Conservation (phyloP, 2,888 invertebrate genomes). For the Dryomyza anilis region DNA sequence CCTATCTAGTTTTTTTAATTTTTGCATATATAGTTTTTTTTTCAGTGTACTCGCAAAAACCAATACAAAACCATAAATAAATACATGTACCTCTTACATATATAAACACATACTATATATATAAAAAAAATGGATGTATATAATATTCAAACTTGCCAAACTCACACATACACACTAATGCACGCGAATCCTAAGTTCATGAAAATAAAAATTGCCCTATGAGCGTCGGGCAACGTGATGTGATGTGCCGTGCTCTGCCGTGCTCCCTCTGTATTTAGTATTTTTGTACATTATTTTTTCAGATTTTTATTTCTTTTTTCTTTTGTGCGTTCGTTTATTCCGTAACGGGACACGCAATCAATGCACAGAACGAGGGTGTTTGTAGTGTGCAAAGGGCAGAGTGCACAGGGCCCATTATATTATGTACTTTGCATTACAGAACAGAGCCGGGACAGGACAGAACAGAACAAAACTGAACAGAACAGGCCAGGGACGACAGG, state of each 20-base stretch:
- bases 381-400: slow-evolving; percentile 6
- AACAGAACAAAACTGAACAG: no score
- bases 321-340: slow-evolving; percentile 39
- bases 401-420: slow-evolving; percentile 19
- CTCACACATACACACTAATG: not conserved
- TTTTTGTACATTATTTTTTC: not conserved
- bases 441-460: no score
- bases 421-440: no score
- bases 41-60: slow-evolving; percentile 39
- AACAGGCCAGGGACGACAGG: not conserved
- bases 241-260: slow-evolving; percentile 2
- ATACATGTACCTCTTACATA: slow-evolving; percentile 34
- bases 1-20: no score
- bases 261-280: not conserved
- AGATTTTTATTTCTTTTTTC: not conserved
- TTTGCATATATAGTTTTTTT: slow-evolving; percentile 14
- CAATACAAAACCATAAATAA: slow-evolving; percentile 51
- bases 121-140: not conserved
- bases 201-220: slow-evolving; percentile 50
- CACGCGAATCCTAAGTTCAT: slow-evolving; percentile 39
- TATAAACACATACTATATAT: no score
- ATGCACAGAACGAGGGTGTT: slow-evolving; percentile 35
- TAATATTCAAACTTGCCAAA: not conserved
- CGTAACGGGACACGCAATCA: slow-evolving; percentile 48
- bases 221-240: slow-evolving; percentile 32